Evolutionary conservation across 2,797 vertebrate genomes (phyloP).

Genomic region (Protonibea diacanthus): DNA sequence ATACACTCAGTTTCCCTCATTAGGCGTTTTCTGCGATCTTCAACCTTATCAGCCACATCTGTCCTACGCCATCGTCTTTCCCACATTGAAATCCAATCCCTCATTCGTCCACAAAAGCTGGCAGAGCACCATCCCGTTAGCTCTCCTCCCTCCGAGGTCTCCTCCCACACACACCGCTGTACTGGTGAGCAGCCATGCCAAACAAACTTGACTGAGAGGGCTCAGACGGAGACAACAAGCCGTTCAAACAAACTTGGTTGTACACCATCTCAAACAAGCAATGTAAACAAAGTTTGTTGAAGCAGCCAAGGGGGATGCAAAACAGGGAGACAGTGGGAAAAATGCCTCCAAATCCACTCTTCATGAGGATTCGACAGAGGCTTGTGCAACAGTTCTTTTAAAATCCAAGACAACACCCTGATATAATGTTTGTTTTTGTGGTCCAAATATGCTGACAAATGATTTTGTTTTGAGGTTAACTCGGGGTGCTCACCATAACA

Average conservation of each 20-base stretch:
- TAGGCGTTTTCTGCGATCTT: background rate
- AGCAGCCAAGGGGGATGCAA: slow-evolving; percentile 27
- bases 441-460: slow-evolving; percentile 40
- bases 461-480: slow-evolving; percentile 41
- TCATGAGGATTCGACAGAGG: slow-evolving; percentile 33
- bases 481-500: slow-evolving; percentile 29
- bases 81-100: slow-evolving; percentile 72
- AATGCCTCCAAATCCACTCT: slow-evolving; percentile 41
- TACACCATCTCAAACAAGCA: slow-evolving; percentile 53
- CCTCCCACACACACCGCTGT: slow-evolving; percentile 34
- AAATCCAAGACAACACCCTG: slow-evolving; percentile 10
- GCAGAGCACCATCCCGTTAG: slow-evolving; percentile 28
- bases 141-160: slow-evolving; percentile 22
- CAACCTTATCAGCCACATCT: slow-evolving; percentile 31
- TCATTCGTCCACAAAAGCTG: slow-evolving; percentile 46
- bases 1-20: background rate
- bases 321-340: slow-evolving; percentile 56
- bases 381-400: slow-evolving; percentile 23
- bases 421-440: slow-evolving; percentile 57
- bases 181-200: slow-evolving; percentile 55
- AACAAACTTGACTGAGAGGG: slow-evolving; percentile 58
- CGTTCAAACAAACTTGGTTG: slow-evolving; percentile 45
- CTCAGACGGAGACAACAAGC: slow-evolving; percentile 38
- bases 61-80: slow-evolving; percentile 57
- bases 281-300: slow-evolving; percentile 54